Base-by-base conservation (phyloP, 2,888 invertebrate genomes). In the Augochlorella aurata region DNA sequence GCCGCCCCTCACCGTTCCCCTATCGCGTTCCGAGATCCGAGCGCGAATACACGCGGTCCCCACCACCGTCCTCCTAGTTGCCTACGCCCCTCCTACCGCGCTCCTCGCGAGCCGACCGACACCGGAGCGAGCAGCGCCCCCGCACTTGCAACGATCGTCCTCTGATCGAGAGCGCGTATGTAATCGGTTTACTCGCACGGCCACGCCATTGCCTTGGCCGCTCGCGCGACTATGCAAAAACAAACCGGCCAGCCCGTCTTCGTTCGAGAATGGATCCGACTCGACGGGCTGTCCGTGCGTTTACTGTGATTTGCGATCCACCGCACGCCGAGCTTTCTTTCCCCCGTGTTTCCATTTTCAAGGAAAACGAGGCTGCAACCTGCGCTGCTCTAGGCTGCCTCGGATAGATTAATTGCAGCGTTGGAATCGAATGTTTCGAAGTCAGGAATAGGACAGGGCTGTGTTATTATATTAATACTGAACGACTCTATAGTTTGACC, bases 101-200 rank as follows among this genome's bases (percentile, higher is more conserved):
- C 68, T 63, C 70, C 49, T 45, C 71, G 29, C 24, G 29, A 63
- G 14, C 63, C 63, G 68, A 24, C 44, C 21, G 38, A 38, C 18
- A 61, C 72, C 70, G 16, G 54, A 67, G 61, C 70, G 52, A 12
- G 52, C 58, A 50, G 63, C 68, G 73, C 68, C 77, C 76, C 68
- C 68, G 67, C 72, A 38, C 74, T 54, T 45, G 24, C 65, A 69
- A 69, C 69, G 38, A 38, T 21, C 82, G 29, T 45, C 68, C 71
- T 49, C 67, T 29, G 72, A 68, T 76, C 82, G 72, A 72, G 50
- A 82, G 45, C 50, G 81, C 72, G 65, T 81, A 81, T 80, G 81
- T 81, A 81, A 81, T 81, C 81, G 81, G 81, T 81, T 80, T 81
- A 80, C 74, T 74, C n/a, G 80, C 73, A 73, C 80, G 80, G 52